Evolutionary conservation across 1,140 invertebrate species (phyloP).

Genomic region (Cyphomyrmex costatus): DNA sequence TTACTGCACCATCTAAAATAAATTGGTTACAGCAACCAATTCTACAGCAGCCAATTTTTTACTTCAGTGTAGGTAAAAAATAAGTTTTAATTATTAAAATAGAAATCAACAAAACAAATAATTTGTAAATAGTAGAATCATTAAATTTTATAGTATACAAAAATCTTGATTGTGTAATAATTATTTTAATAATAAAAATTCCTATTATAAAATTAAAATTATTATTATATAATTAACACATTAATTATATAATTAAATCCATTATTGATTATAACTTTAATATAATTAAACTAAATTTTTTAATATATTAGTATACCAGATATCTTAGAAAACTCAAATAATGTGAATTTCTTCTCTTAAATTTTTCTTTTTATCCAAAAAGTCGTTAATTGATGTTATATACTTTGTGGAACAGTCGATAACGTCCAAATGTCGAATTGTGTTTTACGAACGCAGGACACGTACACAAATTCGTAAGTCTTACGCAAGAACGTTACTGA

Average conservation of each 20-base stretch:
- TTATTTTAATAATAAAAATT: background rate
- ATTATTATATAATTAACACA: background rate
- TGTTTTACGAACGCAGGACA: slow-evolving; percentile 17
- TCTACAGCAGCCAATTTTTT: too few relatives aligned
- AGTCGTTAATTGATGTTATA: background rate
- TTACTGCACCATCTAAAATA: too few relatives aligned
- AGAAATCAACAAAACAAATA: background rate
- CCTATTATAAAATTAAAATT: too few relatives aligned
- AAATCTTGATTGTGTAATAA: too few relatives aligned
- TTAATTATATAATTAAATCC: slow-evolving; percentile 4
- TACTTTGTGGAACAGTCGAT: background rate
- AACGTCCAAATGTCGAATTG: background rate
- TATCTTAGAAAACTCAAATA: background rate
- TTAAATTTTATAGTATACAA: background rate
- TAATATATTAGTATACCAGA: background rate
- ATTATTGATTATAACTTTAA: background rate
- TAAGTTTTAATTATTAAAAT: too few relatives aligned
- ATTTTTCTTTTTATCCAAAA: background rate
- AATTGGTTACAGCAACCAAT: too few relatives aligned
- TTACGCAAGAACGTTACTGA: slow-evolving; percentile 17
- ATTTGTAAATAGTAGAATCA: background rate
- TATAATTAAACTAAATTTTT: background rate
- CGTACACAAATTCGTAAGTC: slow-evolving; percentile 39
- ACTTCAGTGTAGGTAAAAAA: too few relatives aligned
- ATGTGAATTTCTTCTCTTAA: slow-evolving; percentile 6